Base-by-base conservation (phyloP, 2,888 invertebrate species). In the Strigamia maritima region DNA sequence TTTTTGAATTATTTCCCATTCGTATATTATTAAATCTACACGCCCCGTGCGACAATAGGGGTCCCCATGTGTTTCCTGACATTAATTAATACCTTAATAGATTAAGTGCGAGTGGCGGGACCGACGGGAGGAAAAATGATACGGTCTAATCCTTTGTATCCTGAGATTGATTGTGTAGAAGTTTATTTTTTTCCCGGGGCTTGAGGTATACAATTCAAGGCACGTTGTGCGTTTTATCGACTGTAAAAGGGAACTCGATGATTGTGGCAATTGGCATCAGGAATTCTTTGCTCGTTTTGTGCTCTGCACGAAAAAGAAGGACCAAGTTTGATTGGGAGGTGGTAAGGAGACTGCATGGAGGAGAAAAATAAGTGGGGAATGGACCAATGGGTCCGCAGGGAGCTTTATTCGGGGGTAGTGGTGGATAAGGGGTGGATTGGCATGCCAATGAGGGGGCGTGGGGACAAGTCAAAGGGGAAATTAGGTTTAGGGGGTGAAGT, bases 171-270 rank as follows among this genome's bases (percentile, higher is more conserved):
- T 49, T n/a, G 49, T 16, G n/a, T 49, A n/a, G 16, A 16, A 44
- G 3, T 44, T 44, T 49, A 1, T 49, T 49, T 49, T 19, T n/a
- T 49, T n/a, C 7, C 7, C 19, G 2, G 14, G 8, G 40, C 40
- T 44, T 10, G 49, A 19, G 49, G 49, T 16, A 49, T 10, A 19
- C 49, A 49, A 49, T 49, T 49, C 49, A 19, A n/a, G 19, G 49
- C 49, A 49, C 49, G 49, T 49, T 49, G 49, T 7, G 49, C 49
- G 49, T 49, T 49, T 49, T 49, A 49, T 49, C 49, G 49, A 49
- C 49, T 49, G 49, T 49, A 49, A 49, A 49, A 49, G 49, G 49
- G 49, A 49, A 49, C 49, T 49, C 49, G 49, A 49, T 49, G 49
- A 49, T 49, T 49, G 49, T 49, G 49, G 49, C 49, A 49, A 49